phyloP scores from a whole-genome alignment of 2,888 invertebrate species.

The Hemistola chrysoprasaria region DNA sequence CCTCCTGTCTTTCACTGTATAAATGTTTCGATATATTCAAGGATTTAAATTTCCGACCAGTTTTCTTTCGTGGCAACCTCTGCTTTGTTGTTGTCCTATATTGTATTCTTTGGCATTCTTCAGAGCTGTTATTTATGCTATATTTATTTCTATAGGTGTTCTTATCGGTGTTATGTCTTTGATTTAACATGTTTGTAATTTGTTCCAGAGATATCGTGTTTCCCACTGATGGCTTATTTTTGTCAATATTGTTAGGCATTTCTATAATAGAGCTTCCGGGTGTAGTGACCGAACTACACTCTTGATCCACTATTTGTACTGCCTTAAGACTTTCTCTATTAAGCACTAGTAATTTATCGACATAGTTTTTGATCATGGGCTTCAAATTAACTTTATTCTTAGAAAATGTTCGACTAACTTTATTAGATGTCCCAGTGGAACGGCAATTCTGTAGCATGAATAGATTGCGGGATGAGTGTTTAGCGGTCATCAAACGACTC shows the following conservation, averaged over 20 bases:
- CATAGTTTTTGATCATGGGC: conserved; percentile 65
- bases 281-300: conserved; percentile 71
- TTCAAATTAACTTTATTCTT: conserved; percentile 38
- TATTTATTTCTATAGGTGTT: conserved; percentile 10
- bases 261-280: conserved; percentile 73
- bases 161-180: conserved; percentile 40
- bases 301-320: conserved; percentile 65
- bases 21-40: conserved; percentile 65
- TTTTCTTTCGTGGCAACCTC: conserved; percentile 38
- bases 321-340: conserved; percentile 66
- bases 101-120: conserved; percentile 11
- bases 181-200: conserved; percentile 55
- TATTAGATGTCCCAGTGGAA: conserved; percentile 24
- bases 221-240: conserved; percentile 33
- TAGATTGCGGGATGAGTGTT: conserved; percentile 29
- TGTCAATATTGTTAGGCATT: conserved; percentile 51
- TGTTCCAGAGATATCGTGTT: conserved; percentile 64
- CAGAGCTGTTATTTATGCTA: conserved; percentile 17
- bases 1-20: conserved; percentile 29
- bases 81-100: conserved; percentile 5
- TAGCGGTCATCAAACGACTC: conserved; percentile 24
- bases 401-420: conserved; percentile 23
- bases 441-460: background rate
- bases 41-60: conserved; percentile 68
- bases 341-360: conserved; percentile 61